A percentile compares a stretch with the other conserved stretches of the same genome.
These are phyloP conservation scores for Crenichthys baileyi DNA, from an alignment of 2,797 vertebrate species.

Conservation along the genomic window DNA sequence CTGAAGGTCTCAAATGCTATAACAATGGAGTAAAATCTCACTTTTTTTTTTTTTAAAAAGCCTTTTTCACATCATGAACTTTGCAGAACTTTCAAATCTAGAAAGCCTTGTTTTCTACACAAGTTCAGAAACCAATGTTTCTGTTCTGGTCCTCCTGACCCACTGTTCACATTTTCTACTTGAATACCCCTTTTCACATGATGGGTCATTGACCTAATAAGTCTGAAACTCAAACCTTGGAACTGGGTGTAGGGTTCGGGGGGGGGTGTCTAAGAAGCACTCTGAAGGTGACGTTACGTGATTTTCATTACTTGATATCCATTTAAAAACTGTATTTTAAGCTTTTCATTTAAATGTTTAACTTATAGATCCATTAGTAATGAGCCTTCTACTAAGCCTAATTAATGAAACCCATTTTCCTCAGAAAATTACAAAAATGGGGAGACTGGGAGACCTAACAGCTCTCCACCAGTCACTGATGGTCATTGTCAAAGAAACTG, in stretches of 20 bases:
- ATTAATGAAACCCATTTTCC: too few species aligned
- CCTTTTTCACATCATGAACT: not conserved
- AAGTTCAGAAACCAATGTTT: not conserved
- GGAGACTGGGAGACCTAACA: too few species aligned
- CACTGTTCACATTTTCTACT: not conserved
- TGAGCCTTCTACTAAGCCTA: too few species aligned
- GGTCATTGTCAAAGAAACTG: too few species aligned
- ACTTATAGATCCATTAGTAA: too few species aligned
- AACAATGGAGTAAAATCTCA: not conserved
- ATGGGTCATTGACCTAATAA: not conserved
- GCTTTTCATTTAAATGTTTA: too few species aligned
- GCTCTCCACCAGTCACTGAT: too few species aligned
- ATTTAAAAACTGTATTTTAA: too few species aligned
- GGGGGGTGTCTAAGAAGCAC: not conserved
- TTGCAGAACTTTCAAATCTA: not conserved
- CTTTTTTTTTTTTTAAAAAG: too few species aligned
- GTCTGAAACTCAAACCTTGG: not conserved
- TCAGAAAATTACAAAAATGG: too few species aligned
- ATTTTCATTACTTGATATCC: not conserved
- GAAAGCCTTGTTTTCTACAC: not conserved
- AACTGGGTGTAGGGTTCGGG: not conserved
- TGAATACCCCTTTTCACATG: not conserved
- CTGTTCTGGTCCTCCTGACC: not conserved
- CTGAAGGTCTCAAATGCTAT: not conserved
- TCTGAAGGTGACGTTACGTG: not conserved